phyloP scores from a whole-genome alignment of 2,113 vertebrate genomes.

The Drymodes brunneopygia region DNA sequence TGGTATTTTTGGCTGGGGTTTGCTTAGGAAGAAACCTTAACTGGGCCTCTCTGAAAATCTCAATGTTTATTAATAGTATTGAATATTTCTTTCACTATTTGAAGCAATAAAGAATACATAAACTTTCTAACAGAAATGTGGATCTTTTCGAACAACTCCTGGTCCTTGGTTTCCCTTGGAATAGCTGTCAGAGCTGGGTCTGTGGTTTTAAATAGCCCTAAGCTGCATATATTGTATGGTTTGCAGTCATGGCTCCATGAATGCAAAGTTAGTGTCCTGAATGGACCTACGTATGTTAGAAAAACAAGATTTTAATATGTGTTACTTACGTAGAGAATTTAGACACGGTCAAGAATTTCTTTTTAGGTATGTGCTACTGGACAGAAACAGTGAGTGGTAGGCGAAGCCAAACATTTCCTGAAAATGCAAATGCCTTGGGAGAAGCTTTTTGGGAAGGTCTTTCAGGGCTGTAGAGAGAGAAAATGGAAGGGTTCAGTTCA shows the following conservation, averaged over 20 bases:
- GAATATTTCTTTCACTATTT: background rate
- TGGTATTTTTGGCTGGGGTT: background rate
- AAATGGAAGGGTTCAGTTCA: background rate
- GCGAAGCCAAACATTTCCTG: background rate
- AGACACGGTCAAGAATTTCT: background rate
- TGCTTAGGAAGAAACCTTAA: background rate
- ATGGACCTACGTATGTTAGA: background rate
- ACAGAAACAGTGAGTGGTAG: background rate
- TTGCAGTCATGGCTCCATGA: background rate
- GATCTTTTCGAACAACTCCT: background rate
- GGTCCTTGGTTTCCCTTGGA: background rate
- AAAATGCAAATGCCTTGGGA: background rate
- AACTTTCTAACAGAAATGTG: background rate
- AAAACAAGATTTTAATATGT: background rate
- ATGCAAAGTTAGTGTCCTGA: background rate
- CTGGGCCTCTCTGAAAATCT: background rate
- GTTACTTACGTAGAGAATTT: background rate
- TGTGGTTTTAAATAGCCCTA: background rate
- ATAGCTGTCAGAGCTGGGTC: background rate
- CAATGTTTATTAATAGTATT: background rate
- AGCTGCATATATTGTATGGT: background rate
- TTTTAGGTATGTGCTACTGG: background rate
- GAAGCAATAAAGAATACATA: background rate
- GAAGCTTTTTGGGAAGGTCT: background rate
- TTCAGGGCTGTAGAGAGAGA: background rate